Percentiles rank a stretch among this genome's conserved stretches.
Conservation (phyloP, 2,113 vertebrate genomes). For the Eublepharis macularius region DNA sequence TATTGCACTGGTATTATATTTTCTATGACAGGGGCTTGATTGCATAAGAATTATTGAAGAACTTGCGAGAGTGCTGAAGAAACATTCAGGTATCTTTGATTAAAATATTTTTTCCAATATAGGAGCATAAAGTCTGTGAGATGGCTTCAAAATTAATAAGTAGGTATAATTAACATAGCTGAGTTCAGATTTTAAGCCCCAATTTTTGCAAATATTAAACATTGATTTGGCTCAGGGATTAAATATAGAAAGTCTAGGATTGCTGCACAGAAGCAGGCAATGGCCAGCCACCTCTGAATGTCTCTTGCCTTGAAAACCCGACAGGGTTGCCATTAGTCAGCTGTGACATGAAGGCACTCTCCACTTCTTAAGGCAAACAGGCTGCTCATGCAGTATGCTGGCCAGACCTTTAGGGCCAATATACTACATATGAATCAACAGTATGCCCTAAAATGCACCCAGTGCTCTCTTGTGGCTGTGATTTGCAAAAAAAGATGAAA, state of each 20-base stretch:
- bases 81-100: constrained; percentile 83
- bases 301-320: too few species aligned
- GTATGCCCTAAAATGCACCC: background rate
- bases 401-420: too few species aligned
- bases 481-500: background rate
- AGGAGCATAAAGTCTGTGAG: background rate
- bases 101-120: constrained; percentile 6
- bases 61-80: constrained; percentile 86
- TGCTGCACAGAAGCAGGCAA: too few species aligned
- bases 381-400: background rate
- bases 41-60: constrained; percentile 90
- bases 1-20: constrained; percentile 10
- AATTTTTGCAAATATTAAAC: background rate
- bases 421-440: background rate
- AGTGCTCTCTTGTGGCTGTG: background rate
- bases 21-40: constrained; percentile 79
- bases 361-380: background rate
- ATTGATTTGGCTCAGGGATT: background rate
- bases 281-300: too few species aligned
- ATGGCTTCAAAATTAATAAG: background rate
- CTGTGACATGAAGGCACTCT: too few species aligned
- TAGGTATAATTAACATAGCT: background rate
- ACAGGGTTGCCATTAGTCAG: too few species aligned
- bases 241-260: too few species aligned
- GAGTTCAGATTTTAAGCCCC: background rate